Base-by-base conservation (phyloP, 92 coral and sea anemone species). In the Parazoanthus atlanticus region DNA sequence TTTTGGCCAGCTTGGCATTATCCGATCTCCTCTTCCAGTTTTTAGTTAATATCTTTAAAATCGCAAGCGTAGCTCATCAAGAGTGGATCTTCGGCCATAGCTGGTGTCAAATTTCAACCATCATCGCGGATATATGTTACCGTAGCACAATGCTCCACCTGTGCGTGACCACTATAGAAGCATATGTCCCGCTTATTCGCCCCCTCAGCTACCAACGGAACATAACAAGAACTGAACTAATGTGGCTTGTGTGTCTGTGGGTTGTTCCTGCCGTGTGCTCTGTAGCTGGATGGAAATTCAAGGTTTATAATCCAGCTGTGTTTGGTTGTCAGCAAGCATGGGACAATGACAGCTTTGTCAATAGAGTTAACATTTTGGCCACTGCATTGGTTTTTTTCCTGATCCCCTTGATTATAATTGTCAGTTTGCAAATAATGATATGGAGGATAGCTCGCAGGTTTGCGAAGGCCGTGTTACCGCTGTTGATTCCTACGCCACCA, bases 11-110 rank as follows among this genome's bases (percentile, higher is more conserved):
- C 84, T 61, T 80, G 26, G 84, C 84, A 56, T 52, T 80, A n/a
- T 80, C 84, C 40, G 84, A 80, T 47, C 15, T 80, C 17, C 84
- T 80, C 43, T 80, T 80, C n/a, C 84, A 80, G 41, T 80, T 80
- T 56, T 61, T 31, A 7, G 84, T 80, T 26, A 80, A 80, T 31
- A 32, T 80, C 28, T 80, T 80, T 26, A 80, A 80, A 58, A 80
- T 54, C 12, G 70, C 84, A 31, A 56, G 84, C 56, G 3, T 80
- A 8, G 43, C 41, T 54, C 71, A 56, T 41, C 21, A 56, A 8
- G 72, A 47, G 43, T 80, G 84, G 84, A 80, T 80, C 67, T 80
- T 80, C 30, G 84, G 84, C 0, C 30, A 32, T 56, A 61, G 28
- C 16, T 80, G 84, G 84, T 80, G 84, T 56, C 84, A 56, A 23